Evolutionary conservation across 2,888 invertebrate genomes (phyloP), one percentile per base, ranked within the genome.

Genomic region (Melanchra persicariae): DNA sequence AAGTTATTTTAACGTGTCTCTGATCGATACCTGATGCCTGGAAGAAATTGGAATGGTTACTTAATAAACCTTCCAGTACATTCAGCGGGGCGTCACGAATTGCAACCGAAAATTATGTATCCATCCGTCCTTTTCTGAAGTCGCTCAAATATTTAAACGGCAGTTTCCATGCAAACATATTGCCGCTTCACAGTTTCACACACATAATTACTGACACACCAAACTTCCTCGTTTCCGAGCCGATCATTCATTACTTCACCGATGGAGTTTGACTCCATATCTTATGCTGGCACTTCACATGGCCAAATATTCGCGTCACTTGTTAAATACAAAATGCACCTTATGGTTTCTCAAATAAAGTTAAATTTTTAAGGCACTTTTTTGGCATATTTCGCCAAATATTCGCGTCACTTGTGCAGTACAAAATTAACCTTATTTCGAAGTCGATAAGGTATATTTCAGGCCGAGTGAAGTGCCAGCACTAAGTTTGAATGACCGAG

Each of bases 221-320:
- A 45, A 68, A 70, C 47, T 65, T 47, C 26, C 26, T n/a, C 61
- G 59, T 61, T 52, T 34, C 12, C 22, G 7, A 58, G 10, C 12
- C 70, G 52, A 81, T 81, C 57, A 62, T 63, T 74, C 59, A 77
- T 63, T 55, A 60, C 47, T 68, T 49, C 37, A 49, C 52, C 59
- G 24, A 45, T 52, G n/a, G 24, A 62, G 43, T 63, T 63, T 37
- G 47, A 81, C 69, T 72, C n/a, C 60, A 67, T 62, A 74, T 45
- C 59, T 61, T 45, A 57, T 74, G 22, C 12, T 37, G 37, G 37
- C 12, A 37, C 37, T 1, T 37, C 37, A 9, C 37, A 1, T 37
- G 37, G 37, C 37, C 37, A 9, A 37, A 37, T 37, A 37, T 37
- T 37, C 12, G 1, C 2, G 37, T 37, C 10, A 37, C 34, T 34